These are phyloP conservation scores for Zootoca vivipara DNA, from an alignment of 2,113 vertebrate genomes.

Conservation along the genomic window DNA sequence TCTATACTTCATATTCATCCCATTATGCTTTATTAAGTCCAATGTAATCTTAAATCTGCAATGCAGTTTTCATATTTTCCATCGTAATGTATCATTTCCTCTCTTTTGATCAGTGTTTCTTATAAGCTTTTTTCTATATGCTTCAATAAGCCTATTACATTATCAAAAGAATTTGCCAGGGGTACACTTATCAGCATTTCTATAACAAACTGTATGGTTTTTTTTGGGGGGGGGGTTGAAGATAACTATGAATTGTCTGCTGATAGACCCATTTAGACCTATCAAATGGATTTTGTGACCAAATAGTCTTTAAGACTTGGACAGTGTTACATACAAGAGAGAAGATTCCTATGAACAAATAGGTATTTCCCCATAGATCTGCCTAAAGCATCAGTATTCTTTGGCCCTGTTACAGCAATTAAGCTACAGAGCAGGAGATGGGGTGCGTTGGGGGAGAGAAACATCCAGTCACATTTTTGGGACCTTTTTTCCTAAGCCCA, in stretches of 20 bases:
- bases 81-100: background rate
- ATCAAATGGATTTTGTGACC: slow-evolving; percentile 10
- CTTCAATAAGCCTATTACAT: slow-evolving; percentile 13
- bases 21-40: slow-evolving; percentile 48
- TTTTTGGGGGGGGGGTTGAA: background rate
- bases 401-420: no score
- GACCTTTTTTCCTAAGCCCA: no score
- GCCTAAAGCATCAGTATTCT: background rate
- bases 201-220: slow-evolving; percentile 21
- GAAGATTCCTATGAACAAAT: slow-evolving; percentile 27
- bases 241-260: slow-evolving; percentile 17
- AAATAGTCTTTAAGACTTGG: slow-evolving; percentile 18
- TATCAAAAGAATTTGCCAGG: slow-evolving; percentile 35
- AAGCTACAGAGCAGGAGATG: no score
- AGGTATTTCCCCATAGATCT: background rate
- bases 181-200: slow-evolving; percentile 48
- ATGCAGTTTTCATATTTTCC: slow-evolving; percentile 47
- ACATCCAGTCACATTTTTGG: no score
- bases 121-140: slow-evolving; percentile 14
- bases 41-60: slow-evolving; percentile 45
- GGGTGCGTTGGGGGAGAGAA: no score
- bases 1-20: slow-evolving; percentile 42
- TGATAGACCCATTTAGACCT: slow-evolving; percentile 21
- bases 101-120: slow-evolving; percentile 25
- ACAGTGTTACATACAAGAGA: slow-evolving; percentile 18